Percentiles rank a stretch among this genome's conserved stretches.
phyloP scores from a whole-genome alignment of 1,140 invertebrate species.

The Nasonia longicornis region DNA sequence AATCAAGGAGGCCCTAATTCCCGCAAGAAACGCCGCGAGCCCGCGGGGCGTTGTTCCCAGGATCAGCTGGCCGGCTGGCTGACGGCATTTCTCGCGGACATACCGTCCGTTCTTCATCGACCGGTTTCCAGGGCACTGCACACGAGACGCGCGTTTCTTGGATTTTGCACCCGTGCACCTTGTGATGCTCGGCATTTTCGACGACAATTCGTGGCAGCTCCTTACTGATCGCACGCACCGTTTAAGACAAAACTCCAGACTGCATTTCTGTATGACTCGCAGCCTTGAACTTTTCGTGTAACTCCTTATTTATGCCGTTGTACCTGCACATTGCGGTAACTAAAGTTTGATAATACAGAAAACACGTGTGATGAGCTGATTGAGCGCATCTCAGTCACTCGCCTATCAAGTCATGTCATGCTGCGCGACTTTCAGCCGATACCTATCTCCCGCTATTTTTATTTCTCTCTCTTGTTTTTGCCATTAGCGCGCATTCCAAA shows the following conservation, averaged over 20 bases:
- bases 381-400: constrained; percentile 7
- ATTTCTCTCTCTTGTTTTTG: neutral
- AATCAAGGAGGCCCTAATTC: constrained; percentile 68
- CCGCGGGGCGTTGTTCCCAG: constrained; percentile 67
- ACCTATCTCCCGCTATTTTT: neutral
- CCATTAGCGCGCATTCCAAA: neutral
- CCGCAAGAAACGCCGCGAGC: constrained; percentile 60
- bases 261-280: too few relatives aligned
- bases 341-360: neutral
- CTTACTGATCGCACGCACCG: too few relatives aligned
- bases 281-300: too few relatives aligned
- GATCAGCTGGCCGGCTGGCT: constrained; percentile 67
- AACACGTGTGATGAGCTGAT: constrained; percentile 54
- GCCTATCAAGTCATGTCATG: constrained; percentile 2
- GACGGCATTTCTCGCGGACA: constrained; percentile 66
- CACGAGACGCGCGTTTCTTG: constrained; percentile 8
- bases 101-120: constrained; percentile 63
- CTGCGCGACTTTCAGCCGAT: neutral
- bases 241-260: too few relatives aligned
- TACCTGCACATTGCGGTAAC: too few relatives aligned
- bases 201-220: neutral
- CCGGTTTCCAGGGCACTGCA: constrained; percentile 52
- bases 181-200: neutral
- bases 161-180: constrained; percentile 26
- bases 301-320: too few relatives aligned